Percentiles rank a stretch among this genome's conserved stretches.
Conservation (phyloP, 2,888 invertebrate genomes). For the Drosophila pseudotalamancana region DNA sequence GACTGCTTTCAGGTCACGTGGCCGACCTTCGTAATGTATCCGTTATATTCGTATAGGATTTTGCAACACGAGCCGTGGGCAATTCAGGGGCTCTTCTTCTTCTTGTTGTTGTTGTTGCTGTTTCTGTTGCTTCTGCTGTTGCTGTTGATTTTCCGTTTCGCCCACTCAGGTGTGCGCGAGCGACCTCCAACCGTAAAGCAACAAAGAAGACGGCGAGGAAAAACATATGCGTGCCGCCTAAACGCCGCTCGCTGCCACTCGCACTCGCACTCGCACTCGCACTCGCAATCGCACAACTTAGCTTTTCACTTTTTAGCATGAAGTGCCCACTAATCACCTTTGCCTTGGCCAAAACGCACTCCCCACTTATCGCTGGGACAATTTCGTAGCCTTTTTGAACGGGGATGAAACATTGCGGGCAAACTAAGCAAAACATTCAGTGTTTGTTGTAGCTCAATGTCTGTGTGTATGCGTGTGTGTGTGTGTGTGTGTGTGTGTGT, state of each 20-base stretch:
- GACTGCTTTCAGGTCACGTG: slow-evolving; percentile 82
- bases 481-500: slow-evolving; percentile 17
- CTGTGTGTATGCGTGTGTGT: no score
- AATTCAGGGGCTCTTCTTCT: slow-evolving; percentile 47
- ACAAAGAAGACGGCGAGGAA: slow-evolving; percentile 62
- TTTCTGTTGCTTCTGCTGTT: slow-evolving; percentile 55
- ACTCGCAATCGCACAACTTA: slow-evolving; percentile 79
- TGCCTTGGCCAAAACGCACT: slow-evolving; percentile 71
- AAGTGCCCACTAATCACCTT: slow-evolving; percentile 79
- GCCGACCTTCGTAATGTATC: slow-evolving; percentile 84
- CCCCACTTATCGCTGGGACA: slow-evolving; percentile 57
- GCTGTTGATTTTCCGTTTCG: slow-evolving; percentile 62
- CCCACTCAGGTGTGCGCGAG: slow-evolving; percentile 76
- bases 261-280: slow-evolving; percentile 81
- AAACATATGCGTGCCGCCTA: slow-evolving; percentile 81
- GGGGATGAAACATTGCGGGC: slow-evolving; percentile 47
- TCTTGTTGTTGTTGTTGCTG: slow-evolving; percentile 27
- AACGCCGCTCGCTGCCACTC: slow-evolving; percentile 80
- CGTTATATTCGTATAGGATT: slow-evolving; percentile 69
- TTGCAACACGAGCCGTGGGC: slow-evolving; percentile 38
- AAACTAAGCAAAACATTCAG: slow-evolving; percentile 39
- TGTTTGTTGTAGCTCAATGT: no score
- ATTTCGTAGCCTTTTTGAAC: no score
- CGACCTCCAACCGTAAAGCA: slow-evolving; percentile 55
- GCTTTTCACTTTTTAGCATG: slow-evolving; percentile 81